A percentile compares a stretch with the other conserved stretches of the same genome.
Evolutionary conservation across 2,113 vertebrate species (phyloP).

Genomic region (Porphyrio hochstetteri): DNA sequence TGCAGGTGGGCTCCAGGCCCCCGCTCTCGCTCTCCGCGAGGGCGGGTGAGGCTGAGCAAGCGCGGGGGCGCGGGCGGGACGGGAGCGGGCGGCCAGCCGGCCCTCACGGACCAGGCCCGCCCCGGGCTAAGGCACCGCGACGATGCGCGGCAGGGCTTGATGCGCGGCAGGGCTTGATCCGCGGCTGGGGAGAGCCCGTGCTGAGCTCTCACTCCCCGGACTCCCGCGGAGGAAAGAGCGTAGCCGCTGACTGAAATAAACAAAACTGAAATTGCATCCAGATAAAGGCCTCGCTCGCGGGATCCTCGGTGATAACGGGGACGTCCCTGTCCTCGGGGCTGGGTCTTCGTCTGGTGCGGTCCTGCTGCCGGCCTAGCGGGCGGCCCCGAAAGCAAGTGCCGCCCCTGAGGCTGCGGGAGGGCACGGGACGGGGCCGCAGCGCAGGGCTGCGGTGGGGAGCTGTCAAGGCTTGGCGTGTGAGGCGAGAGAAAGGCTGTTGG

Average conservation of each 20-base stretch:
- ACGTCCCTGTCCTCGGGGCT: neutral
- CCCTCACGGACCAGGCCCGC: no score
- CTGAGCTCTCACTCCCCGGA: fast-evolving
- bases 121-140: neutral
- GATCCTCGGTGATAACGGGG: neutral
- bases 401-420: fast-evolving
- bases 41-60: neutral
- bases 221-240: fast-evolving
- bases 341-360: fast-evolving
- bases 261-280: neutral
- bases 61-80: neutral
- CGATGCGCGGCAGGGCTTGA: no score
- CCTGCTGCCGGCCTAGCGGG: fast-evolving
- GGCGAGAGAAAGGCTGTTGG: neutral
- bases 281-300: neutral
- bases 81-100: no score
- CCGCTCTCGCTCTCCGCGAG: no score
- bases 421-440: fast-evolving
- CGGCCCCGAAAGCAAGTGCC: fast-evolving
- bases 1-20: neutral
- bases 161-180: fast-evolving
- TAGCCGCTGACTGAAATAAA: neutral
- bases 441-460: no score
- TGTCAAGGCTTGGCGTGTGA: fast-evolving
- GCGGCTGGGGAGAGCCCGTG: fast-evolving